These are phyloP conservation scores for Campaea margaritaria DNA, from an alignment of 2,888 invertebrate species.

Conservation along the genomic window DNA sequence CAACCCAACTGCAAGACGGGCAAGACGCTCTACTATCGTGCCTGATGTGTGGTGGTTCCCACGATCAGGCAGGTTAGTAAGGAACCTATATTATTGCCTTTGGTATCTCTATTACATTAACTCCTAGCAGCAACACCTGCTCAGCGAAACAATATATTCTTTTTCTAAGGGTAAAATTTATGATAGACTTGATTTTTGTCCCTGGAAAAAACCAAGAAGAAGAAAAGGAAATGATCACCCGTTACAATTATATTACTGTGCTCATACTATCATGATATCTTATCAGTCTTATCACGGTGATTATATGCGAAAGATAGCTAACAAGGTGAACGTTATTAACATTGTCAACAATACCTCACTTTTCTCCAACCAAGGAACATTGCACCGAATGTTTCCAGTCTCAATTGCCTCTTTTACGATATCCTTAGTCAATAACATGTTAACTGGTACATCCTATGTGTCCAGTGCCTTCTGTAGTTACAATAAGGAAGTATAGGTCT, in stretches of 20 bases:
- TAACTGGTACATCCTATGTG: too few species aligned
- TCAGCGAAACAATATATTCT: too few species aligned
- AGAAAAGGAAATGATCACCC: too few species aligned
- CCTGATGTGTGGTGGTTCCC: not conserved
- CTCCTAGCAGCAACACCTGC: too few species aligned
- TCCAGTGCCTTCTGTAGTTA: too few species aligned
- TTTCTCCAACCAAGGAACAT: slow-evolving; percentile 4
- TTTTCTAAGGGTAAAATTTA: too few species aligned
- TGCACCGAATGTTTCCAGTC: slow-evolving; percentile 1
- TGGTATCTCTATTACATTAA: too few species aligned
- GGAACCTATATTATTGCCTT: not conserved
- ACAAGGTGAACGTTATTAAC: slow-evolving; percentile 15
- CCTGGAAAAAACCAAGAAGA: too few species aligned
- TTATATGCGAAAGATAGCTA: slow-evolving; percentile 10
- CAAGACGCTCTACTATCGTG: not conserved
- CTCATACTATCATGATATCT: slow-evolving; percentile 11
- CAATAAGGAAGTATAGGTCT: too few species aligned
- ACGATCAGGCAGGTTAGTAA: too few species aligned
- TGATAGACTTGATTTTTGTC: too few species aligned
- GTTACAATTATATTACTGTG: not conserved
- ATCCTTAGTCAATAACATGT: too few species aligned
- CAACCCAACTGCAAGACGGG: not conserved
- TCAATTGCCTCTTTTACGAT: slow-evolving; percentile 8
- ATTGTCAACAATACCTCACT: not conserved
- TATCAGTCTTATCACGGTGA: slow-evolving; percentile 13